phyloP scores from a whole-genome alignment of 2,113 vertebrate species.

The Tragelaphus imberbis region DNA sequence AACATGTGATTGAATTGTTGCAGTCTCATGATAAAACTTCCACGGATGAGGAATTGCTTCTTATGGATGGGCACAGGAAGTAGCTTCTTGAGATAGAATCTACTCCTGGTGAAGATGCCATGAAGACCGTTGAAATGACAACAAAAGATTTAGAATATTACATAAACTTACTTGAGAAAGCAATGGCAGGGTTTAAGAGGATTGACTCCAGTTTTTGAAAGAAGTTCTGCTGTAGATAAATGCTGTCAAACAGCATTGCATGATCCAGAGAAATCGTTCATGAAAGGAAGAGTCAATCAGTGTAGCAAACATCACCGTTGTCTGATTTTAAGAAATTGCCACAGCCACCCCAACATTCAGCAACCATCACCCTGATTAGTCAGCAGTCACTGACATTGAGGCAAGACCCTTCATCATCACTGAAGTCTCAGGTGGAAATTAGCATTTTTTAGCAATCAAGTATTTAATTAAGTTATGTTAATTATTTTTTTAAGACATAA shows the following conservation, averaged over 20 bases:
- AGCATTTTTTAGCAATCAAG: background rate
- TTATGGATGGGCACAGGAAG: background rate
- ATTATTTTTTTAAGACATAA: background rate
- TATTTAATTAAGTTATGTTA: background rate
- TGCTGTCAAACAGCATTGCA: background rate
- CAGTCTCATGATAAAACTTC: background rate
- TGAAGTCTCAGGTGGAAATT: background rate
- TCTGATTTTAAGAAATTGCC: background rate
- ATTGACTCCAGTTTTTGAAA: background rate
- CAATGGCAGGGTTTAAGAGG: background rate
- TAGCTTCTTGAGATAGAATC: background rate
- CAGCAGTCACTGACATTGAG: background rate
- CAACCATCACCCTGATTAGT: background rate
- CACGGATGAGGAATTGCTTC: background rate
- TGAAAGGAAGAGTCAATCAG: background rate
- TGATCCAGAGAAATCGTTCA: background rate
- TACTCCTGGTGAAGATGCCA: background rate
- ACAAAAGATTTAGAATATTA: background rate
- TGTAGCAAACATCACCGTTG: background rate
- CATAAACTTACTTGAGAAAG: background rate
- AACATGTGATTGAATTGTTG: background rate
- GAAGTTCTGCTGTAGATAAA: background rate
- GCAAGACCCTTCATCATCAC: background rate
- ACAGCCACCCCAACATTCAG: background rate
- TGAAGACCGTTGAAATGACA: background rate